These are phyloP conservation scores for Drosophila austrosaltans DNA, from an alignment of 2,888 invertebrate genomes.

Conservation along the genomic window DNA sequence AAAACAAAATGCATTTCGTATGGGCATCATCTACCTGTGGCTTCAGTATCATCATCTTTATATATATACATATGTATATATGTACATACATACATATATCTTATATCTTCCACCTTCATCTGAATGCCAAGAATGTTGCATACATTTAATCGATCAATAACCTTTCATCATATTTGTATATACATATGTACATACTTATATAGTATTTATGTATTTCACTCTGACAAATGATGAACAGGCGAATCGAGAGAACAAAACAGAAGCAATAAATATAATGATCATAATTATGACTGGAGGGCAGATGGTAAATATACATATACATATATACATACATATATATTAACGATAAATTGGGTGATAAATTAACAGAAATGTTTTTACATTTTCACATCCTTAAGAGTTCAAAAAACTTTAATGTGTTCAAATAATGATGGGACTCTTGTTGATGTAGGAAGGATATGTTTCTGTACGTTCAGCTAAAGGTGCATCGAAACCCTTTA, in stretches of 20 bases:
- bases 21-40: not conserved
- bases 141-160: conserved; percentile 48
- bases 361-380: no score
- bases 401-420: no score
- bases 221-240: conserved; percentile 2
- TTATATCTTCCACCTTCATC: not conserved
- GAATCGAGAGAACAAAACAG: conserved; percentile 12
- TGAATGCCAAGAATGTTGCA: conserved; percentile 38
- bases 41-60: not conserved
- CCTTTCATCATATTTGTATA: conserved; percentile 27
- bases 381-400: no score
- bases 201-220: not conserved
- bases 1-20: conserved; percentile 1
- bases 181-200: not conserved
- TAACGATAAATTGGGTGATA: no score
- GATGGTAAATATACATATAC: not conserved
- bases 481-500: no score
- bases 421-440: no score
- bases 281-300: conserved; percentile 15
- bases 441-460: no score
- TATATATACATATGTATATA: no score
- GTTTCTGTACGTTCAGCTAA: no score
- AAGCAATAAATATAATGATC: conserved; percentile 3
- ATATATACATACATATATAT: not conserved
- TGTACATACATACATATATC: no score